phyloP scores from a whole-genome alignment of 2,797 vertebrate species.

The Cygnus olor region DNA sequence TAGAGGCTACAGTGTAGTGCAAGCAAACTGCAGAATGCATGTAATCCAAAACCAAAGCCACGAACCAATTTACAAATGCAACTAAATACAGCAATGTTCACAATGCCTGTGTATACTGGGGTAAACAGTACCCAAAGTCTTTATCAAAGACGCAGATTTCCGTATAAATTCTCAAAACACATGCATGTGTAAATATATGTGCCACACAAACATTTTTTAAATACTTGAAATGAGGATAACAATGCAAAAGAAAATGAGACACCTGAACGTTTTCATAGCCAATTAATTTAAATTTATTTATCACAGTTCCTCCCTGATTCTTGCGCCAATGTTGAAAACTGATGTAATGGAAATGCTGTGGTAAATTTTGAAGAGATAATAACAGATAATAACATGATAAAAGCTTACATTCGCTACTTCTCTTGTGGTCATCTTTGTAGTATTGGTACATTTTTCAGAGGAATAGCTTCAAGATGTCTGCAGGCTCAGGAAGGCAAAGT shows the following conservation, averaged over 20 bases:
- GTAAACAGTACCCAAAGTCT: not conserved
- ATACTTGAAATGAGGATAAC: not conserved
- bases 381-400: not conserved
- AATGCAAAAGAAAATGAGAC: not conserved
- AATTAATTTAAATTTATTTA: not conserved
- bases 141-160: not conserved
- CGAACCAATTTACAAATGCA: not conserved
- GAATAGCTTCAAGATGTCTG: not conserved
- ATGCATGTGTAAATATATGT: fast-evolving
- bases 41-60: not conserved
- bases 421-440: not conserved
- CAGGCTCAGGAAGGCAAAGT: not conserved
- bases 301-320: not conserved
- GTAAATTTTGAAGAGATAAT: not conserved
- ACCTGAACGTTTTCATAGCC: not conserved
- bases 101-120: too few species aligned
- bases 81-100: not conserved
- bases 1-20: not conserved
- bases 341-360: not conserved
- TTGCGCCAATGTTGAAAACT: not conserved
- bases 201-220: fast-evolving
- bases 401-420: not conserved
- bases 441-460: not conserved
- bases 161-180: not conserved
- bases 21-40: not conserved